A percentile compares a stretch with the other conserved stretches of the same genome.
Conservation (phyloP, 35 echinoderm and acorn worm species). For the Apostichopus californicus region DNA sequence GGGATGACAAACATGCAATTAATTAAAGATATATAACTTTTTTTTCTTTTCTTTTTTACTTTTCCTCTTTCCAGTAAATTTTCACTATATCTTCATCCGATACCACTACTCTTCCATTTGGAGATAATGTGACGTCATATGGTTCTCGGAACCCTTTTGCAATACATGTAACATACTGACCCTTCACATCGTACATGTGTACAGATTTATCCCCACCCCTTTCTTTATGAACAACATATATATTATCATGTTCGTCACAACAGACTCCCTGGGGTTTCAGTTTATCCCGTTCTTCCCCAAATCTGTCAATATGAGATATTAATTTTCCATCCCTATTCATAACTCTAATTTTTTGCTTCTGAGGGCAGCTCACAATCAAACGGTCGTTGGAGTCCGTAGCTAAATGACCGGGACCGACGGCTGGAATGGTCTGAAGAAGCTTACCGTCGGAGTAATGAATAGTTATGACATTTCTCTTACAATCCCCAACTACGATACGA, state of each 20-base stretch:
- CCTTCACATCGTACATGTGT: slow-evolving; percentile 72
- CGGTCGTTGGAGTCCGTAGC: slow-evolving; percentile 73
- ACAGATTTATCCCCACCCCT: slow-evolving; percentile 86
- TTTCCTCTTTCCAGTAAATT: slow-evolving; percentile 58
- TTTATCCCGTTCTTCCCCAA: slow-evolving; percentile 69
- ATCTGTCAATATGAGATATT: slow-evolving; percentile 69
- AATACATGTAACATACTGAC: slow-evolving; percentile 73
- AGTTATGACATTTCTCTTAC: slow-evolving; percentile 84
- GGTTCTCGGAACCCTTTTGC: slow-evolving; percentile 73
- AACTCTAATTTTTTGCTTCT: slow-evolving; percentile 83
- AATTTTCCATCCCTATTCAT: slow-evolving; percentile 78
- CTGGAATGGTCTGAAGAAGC: slow-evolving; percentile 69
- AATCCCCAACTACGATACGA: slow-evolving; percentile 79
- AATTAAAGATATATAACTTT: no score
- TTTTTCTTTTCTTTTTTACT: not conserved
- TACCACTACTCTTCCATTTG: slow-evolving; percentile 73
- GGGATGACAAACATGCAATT: no score
- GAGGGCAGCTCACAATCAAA: slow-evolving; percentile 78
- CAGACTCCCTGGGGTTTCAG: slow-evolving; percentile 76
- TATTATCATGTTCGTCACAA: slow-evolving; percentile 84
- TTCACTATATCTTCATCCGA: slow-evolving; percentile 84
- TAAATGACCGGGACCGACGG: slow-evolving; percentile 72
- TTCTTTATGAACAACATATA: slow-evolving; percentile 90
- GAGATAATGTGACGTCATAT: slow-evolving; percentile 72
- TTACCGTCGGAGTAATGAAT: slow-evolving; percentile 78